Evolutionary conservation across 2,888 invertebrate species (phyloP).

Genomic region (Keiferia lycopersicella): DNA sequence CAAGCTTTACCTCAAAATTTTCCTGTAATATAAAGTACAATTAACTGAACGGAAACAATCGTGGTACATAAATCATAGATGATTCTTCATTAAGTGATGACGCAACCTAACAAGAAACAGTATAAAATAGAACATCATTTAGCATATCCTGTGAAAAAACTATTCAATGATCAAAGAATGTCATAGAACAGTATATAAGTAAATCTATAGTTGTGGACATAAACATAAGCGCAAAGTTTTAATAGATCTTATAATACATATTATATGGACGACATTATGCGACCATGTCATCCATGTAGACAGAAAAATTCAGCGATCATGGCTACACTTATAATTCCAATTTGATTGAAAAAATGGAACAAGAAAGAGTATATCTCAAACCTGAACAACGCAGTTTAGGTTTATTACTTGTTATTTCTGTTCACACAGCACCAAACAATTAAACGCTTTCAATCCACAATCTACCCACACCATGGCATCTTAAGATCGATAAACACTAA

Average conservation of each 20-base stretch:
- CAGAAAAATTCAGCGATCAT: too few species aligned
- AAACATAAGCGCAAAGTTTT: too few species aligned
- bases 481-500: neutral
- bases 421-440: neutral
- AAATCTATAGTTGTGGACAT: too few species aligned
- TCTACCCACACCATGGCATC: neutral
- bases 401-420: neutral
- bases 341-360: too few species aligned
- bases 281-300: neutral
- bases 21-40: neutral
- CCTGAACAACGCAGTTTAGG: too few species aligned
- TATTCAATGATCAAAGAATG: neutral
- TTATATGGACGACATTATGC: too few species aligned
- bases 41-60: slow-evolving; percentile 9
- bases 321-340: too few species aligned
- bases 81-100: slow-evolving; percentile 40
- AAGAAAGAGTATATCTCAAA: too few species aligned
- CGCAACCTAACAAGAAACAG: slow-evolving; percentile 37
- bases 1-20: neutral
- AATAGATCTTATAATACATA: too few species aligned
- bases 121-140: slow-evolving; percentile 31
- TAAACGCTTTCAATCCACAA: neutral
- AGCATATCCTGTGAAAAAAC: too few species aligned
- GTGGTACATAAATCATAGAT: slow-evolving; percentile 42
- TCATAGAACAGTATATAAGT: neutral